These are phyloP conservation scores for Saturnia japonica DNA, from an alignment of 2,888 invertebrate species.

Conservation along the genomic window DNA sequence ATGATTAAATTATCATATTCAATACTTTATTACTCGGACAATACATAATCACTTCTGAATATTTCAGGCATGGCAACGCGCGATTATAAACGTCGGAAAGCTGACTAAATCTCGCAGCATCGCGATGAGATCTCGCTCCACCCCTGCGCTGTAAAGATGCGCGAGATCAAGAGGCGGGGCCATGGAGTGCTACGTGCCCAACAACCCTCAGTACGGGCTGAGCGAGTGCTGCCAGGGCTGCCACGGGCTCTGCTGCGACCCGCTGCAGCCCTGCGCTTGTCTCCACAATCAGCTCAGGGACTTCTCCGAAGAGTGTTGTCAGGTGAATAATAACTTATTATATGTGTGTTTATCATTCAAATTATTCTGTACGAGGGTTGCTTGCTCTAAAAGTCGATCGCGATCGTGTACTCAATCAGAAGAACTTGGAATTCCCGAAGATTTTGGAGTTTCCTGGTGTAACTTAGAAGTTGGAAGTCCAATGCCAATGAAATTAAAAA, in stretches of 20 bases:
- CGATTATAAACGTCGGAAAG: conserved; percentile 62
- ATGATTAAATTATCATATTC: too few species aligned
- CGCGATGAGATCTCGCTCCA: conserved; percentile 46
- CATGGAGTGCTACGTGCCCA: conserved; percentile 85
- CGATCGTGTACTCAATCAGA: too few species aligned
- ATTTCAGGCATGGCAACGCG: conserved; percentile 50
- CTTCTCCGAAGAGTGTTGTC: conserved; percentile 65
- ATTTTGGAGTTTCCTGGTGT: too few species aligned
- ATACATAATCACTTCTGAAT: neutral
- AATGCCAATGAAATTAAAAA: too few species aligned
- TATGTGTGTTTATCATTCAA: too few species aligned
- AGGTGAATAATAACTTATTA: conserved; percentile 42
- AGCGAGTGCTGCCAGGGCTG: conserved; percentile 60
- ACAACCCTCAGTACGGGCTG: conserved; percentile 85
- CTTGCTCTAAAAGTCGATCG: too few species aligned
- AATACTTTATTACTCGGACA: neutral
- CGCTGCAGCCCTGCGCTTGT: conserved; percentile 73
- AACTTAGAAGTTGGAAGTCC: too few species aligned
- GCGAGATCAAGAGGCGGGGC: conserved; percentile 64
- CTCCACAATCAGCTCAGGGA: conserved; percentile 59
- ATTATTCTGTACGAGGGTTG: too few species aligned
- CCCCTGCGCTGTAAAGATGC: conserved; percentile 65
- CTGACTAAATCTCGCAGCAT: conserved; percentile 28
- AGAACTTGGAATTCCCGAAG: too few species aligned
- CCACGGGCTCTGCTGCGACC: conserved; percentile 70